A percentile compares a stretch with the other conserved stretches of the same genome.
phyloP scores from a whole-genome alignment of 2,797 vertebrate species.

The Morelia viridis region DNA sequence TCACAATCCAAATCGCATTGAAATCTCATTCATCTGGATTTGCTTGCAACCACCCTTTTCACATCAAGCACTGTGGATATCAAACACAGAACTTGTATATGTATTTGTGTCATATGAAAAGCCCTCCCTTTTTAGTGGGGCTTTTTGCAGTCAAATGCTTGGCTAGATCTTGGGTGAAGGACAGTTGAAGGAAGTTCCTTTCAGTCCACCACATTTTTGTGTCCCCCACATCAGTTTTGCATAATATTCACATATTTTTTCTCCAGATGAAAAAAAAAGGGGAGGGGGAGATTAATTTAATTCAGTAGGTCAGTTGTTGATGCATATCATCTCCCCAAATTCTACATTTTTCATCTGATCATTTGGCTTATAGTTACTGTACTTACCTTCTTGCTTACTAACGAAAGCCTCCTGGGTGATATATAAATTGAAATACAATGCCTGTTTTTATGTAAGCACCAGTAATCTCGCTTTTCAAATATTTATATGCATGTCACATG shows the following conservation, averaged over 20 bases:
- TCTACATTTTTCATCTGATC: neutral
- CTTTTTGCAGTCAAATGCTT: neutral
- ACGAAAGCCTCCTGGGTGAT: neutral
- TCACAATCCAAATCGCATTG: neutral
- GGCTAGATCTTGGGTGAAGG: neutral
- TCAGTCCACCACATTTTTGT: neutral
- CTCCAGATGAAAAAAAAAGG: neutral
- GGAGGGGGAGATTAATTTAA: neutral
- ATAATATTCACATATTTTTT: no score
- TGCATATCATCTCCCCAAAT: neutral
- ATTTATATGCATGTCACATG: neutral
- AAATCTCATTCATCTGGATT: no score
- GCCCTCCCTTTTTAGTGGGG: neutral
- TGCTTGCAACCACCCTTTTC: no score
- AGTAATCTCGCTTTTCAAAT: neutral
- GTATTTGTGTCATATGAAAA: neutral
- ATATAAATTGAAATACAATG: neutral
- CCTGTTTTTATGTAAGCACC: neutral
- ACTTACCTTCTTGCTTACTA: neutral
- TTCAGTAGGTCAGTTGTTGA: neutral
- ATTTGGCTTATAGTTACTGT: neutral
- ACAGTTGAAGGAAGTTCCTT: neutral
- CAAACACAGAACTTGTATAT: no score
- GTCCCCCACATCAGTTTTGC: neutral
- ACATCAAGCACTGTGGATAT: no score